A percentile compares a stretch with the other conserved stretches of the same genome.
Conservation (phyloP, 2,113 vertebrate genomes). For the Platycercus adscitus region DNA sequence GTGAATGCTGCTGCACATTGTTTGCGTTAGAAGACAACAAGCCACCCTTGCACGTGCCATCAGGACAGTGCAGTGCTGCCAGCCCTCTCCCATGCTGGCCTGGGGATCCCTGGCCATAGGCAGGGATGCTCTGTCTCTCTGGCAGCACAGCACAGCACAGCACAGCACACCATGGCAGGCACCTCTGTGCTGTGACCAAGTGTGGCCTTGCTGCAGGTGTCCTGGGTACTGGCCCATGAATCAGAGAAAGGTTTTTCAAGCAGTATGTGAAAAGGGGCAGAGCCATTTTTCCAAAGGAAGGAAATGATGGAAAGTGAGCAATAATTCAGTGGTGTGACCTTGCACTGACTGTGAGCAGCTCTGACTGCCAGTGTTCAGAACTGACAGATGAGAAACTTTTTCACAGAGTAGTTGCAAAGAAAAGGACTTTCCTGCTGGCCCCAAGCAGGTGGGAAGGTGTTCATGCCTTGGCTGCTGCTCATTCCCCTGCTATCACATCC, state of each 20-base stretch:
- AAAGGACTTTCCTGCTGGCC: background rate
- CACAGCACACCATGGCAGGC: background rate
- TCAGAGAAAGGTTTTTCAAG: background rate
- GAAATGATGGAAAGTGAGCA: background rate
- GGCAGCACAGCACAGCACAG: background rate
- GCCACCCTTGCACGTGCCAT: fast-evolving
- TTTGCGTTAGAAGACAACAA: background rate
- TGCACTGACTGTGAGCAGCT: fast-evolving
- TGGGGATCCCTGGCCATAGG: fast-evolving
- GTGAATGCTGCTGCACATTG: background rate
- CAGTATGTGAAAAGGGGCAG: background rate
- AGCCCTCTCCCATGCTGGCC: background rate
- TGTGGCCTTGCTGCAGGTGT: background rate
- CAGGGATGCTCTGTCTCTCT: fast-evolving
- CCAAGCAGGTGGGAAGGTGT: background rate
- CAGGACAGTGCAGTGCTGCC: background rate
- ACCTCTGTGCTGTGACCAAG: fast-evolving
- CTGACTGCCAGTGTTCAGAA: background rate
- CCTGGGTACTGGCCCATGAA: background rate
- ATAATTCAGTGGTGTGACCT: background rate
- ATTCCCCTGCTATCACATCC: background rate
- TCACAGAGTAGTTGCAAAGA: background rate
- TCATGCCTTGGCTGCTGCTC: background rate
- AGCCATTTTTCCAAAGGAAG: background rate
- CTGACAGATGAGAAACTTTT: background rate